phyloP scores from a whole-genome alignment of 2,113 vertebrate species.

The Alethe castanea region DNA sequence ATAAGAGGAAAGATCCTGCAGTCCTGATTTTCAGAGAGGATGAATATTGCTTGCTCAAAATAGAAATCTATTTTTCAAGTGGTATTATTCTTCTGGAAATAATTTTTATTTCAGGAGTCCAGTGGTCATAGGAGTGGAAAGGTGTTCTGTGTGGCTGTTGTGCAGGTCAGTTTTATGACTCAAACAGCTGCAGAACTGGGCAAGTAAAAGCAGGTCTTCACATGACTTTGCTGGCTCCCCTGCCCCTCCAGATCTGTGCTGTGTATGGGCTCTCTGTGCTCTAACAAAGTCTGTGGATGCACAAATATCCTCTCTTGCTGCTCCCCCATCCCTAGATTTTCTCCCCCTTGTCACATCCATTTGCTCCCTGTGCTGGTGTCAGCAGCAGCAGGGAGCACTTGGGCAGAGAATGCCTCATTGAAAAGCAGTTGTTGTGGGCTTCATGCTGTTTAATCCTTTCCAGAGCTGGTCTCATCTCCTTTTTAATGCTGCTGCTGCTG shows the following conservation, averaged over 20 bases:
- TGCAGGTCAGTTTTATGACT: background rate
- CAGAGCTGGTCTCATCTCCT: background rate
- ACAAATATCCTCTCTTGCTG: background rate
- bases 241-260: background rate
- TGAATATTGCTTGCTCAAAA: background rate
- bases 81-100: background rate
- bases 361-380: background rate
- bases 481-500: background rate
- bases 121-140: background rate
- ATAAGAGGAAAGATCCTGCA: background rate
- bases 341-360: background rate
- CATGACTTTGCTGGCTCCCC: background rate
- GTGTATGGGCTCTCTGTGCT: background rate
- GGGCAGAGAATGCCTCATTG: background rate
- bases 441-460: conserved; percentile 39
- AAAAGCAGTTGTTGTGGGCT: background rate
- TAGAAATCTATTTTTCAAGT: background rate
- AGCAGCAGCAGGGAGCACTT: background rate
- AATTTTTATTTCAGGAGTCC: background rate
- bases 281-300: background rate
- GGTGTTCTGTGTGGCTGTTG: background rate
- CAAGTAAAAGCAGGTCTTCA: background rate
- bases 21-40: background rate
- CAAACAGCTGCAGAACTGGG: background rate
- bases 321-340: background rate